Conservation (phyloP, 2,113 vertebrate genomes). For the Tachysurus vachellii region DNA sequence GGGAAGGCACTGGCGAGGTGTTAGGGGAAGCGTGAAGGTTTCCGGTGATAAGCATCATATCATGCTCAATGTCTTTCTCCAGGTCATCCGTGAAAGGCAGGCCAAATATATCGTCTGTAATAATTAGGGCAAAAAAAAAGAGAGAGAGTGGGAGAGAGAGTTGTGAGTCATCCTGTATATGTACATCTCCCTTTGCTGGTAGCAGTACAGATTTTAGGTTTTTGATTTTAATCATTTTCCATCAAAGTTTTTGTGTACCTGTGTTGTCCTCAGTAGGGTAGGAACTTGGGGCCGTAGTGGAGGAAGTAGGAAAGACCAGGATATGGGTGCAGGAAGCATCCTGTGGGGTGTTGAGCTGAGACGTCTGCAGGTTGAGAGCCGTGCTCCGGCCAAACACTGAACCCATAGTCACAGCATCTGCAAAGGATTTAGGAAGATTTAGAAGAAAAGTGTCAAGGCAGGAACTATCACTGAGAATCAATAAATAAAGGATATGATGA, state of each 20-base stretch:
- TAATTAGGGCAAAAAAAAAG: constrained; percentile 17
- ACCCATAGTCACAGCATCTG: constrained; percentile 96
- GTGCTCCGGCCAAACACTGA: constrained; percentile 97
- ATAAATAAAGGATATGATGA: not conserved
- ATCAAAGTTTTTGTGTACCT: constrained; percentile 66
- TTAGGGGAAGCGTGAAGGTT: constrained; percentile 94
- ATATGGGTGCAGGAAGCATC: constrained; percentile 98
- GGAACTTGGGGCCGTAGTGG: constrained; percentile 91
- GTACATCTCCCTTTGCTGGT: constrained; percentile 33
- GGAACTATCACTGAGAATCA: not conserved
- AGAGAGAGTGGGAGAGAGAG: not conserved
- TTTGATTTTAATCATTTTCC: not conserved
- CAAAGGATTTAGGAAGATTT: not conserved
- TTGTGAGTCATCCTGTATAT: not conserved
- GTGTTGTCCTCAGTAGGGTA: constrained; percentile 93
- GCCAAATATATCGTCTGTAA: constrained; percentile 92
- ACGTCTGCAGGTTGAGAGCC: constrained; percentile 93
- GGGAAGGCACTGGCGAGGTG: constrained; percentile 90
- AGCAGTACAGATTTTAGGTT: not conserved
- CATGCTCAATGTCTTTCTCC: constrained; percentile 92
- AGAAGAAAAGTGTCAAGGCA: not conserved
- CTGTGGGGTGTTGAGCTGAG: constrained; percentile 95
- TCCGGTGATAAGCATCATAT: constrained; percentile 91
- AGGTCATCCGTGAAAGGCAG: constrained; percentile 95
- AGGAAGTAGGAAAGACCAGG: constrained; percentile 95